Base-by-base conservation (phyloP, 2,888 invertebrate species). In the Sericinus montela region DNA sequence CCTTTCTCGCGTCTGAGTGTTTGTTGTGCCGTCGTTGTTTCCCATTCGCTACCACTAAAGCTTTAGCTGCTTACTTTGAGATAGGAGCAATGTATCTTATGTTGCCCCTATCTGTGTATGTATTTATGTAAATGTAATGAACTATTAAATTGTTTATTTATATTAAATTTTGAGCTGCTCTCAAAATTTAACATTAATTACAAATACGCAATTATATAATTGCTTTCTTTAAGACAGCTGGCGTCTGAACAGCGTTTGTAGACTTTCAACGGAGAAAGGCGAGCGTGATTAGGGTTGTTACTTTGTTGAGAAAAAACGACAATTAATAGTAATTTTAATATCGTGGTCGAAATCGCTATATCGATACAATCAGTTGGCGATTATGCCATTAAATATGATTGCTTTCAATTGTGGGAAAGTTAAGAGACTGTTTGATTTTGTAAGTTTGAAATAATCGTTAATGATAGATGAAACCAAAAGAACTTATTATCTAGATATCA, bases 261-360 rank as follows among this genome's bases (percentile, higher is more conserved):
- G 15, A 49, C 34, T 34, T 37, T 39, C 36, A 39, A 32, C 14
- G 34, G 54, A 44, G 54, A 54, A 52, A 56, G 52, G 36, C 41
- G 48, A 46, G 47, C 45, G 28, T 36, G 40, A 15, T 37, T 23
- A 36, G 35, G 37, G 39, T 43, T 44, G 44, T 28, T 6, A 15
- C 44, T 8, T 14, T 29, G 44, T 49, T 1, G 7, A 32, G 37
- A n/a, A 39, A 16, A 39, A 39, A 16, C 6, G 28, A 8, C 35
- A 44, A 49, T 44, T 49, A 34, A 28, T 28, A 39, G 13, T 16
- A 16, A 38, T 39, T 45, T 19, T 48, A n/a, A 32, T 25, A 43
- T 9, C 43, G 48, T 32, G 25, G 23, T 29, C 16, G 29, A 48
- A 44, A 39, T 49, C 44, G 44, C 34, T 34, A 11, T 19, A 13